Conservation (phyloP, 1,140 invertebrate species). For the Aphelenchoides besseyi region DNA sequence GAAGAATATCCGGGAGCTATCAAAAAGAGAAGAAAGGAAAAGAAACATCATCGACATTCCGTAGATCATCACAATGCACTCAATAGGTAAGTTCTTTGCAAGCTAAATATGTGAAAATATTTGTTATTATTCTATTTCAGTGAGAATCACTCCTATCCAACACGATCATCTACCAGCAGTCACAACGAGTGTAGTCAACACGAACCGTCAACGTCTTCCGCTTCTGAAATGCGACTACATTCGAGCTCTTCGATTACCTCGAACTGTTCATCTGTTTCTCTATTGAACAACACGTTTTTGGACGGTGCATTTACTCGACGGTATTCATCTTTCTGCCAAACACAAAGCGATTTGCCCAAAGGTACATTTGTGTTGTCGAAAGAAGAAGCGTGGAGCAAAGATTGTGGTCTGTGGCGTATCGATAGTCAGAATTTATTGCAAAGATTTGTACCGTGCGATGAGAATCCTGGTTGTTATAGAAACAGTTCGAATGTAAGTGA, state of each 20-base stretch:
- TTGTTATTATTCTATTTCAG: not conserved
- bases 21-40: not conserved
- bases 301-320: not conserved
- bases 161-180: not conserved
- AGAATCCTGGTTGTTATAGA: constrained; percentile 29
- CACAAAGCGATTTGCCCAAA: constrained; percentile 18
- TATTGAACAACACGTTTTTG: not conserved
- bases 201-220: not conserved
- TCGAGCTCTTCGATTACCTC: not conserved
- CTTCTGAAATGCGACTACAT: no score
- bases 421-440: constrained; percentile 47
- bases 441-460: constrained; percentile 39
- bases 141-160: not conserved
- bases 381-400: constrained; percentile 33
- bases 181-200: not conserved
- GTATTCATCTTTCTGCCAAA: not conserved
- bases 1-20: not conserved
- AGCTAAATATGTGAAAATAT: not conserved
- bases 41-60: constrained; percentile 12
- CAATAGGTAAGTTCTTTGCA: constrained; percentile 6
- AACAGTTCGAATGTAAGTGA: constrained; percentile 32
- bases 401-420: constrained; percentile 41
- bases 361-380: constrained; percentile 43
- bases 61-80: not conserved
- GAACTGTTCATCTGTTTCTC: not conserved